A percentile compares a stretch with the other conserved stretches of the same genome.
Conservation (phyloP, 1,140 invertebrate genomes). For the Zaprionus lachaisei region DNA sequence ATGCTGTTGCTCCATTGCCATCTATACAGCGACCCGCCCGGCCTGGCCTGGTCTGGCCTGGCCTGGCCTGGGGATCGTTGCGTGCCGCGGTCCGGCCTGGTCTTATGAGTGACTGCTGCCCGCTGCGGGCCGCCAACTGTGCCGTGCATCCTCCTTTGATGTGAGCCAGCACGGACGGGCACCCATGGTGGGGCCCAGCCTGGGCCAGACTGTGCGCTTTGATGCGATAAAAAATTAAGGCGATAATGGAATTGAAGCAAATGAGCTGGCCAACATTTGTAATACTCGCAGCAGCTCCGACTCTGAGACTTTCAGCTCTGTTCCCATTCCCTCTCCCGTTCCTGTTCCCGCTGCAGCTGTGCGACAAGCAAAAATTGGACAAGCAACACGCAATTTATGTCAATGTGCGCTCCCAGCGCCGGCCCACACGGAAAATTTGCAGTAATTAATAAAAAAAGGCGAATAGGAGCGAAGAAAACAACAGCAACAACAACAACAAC, state of each 20-base stretch:
- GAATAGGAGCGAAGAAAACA: background rate
- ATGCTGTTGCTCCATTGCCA: conserved; percentile 80
- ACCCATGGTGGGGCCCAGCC: conserved; percentile 46
- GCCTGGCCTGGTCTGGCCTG: conserved; percentile 32
- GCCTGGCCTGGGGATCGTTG: conserved; percentile 28
- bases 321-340: no score
- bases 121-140: conserved; percentile 74
- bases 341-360: conserved; percentile 55
- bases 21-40: conserved; percentile 58
- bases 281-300: conserved; percentile 52
- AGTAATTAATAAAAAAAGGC: conserved; percentile 71
- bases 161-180: conserved; percentile 43
- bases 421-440: conserved; percentile 79
- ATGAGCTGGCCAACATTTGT: conserved; percentile 83
- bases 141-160: conserved; percentile 81
- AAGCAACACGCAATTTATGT: conserved; percentile 83
- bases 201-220: conserved; percentile 43
- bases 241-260: conserved; percentile 84
- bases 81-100: conserved; percentile 51
- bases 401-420: conserved; percentile 76
- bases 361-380: conserved; percentile 83
- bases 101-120: conserved; percentile 80
- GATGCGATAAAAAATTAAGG: conserved; percentile 84
- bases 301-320: conserved; percentile 15
- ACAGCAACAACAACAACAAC: background rate